Percentiles rank a stretch among this genome's conserved stretches.
phyloP scores from a whole-genome alignment of 2,797 vertebrate species.

The Avahi laniger region DNA sequence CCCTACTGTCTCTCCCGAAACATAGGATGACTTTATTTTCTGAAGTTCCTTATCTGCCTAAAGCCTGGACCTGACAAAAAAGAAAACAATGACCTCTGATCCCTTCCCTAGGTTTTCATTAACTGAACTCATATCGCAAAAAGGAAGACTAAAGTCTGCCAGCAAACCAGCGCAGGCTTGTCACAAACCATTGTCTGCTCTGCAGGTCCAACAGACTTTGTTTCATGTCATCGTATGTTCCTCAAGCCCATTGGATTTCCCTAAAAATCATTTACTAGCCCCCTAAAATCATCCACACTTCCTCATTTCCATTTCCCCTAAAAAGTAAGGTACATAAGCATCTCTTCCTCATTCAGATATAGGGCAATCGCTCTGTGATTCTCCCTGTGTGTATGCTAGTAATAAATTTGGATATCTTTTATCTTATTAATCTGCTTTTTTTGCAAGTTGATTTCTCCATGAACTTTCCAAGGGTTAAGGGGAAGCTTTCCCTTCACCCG shows the following conservation, averaged over 20 bases:
- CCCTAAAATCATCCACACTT: neutral
- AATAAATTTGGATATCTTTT: neutral
- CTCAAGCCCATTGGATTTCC: neutral
- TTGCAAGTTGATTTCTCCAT: neutral
- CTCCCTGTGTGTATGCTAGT: neutral
- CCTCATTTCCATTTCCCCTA: neutral
- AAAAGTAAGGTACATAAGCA: neutral
- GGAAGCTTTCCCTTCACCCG: neutral
- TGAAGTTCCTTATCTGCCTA: neutral
- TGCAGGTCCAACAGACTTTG: neutral
- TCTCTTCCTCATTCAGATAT: neutral
- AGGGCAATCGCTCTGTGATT: neutral
- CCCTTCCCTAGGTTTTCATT: neutral
- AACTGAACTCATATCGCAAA: neutral
- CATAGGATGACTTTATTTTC: too few relatives aligned
- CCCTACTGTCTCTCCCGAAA: too few relatives aligned
- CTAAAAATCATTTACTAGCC: neutral
- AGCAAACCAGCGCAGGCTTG: neutral
- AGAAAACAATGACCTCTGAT: neutral
- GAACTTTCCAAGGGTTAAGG: neutral
- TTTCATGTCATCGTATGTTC: neutral
- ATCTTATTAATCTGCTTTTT: neutral
- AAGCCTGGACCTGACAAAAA: neutral
- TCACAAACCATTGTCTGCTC: neutral
- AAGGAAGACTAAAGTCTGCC: neutral